Conservation (phyloP, 2,888 invertebrate genomes). For the Orthosia gracilis region DNA sequence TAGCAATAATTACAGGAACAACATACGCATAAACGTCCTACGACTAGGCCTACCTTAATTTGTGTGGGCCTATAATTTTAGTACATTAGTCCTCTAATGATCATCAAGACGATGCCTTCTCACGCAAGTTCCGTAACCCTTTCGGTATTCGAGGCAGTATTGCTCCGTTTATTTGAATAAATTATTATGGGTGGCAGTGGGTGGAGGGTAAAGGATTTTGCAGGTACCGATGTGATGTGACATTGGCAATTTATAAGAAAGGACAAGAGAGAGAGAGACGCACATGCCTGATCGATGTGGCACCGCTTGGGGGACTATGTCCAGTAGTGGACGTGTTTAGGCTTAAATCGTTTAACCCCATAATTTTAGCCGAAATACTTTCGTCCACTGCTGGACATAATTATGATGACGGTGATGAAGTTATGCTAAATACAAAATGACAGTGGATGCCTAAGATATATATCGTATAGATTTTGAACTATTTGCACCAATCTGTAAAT, state of each 20-base stretch:
- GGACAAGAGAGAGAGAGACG: no score
- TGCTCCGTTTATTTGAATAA: conserved; percentile 33
- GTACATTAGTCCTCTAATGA: conserved; percentile 56
- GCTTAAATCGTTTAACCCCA: no score
- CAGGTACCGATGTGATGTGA: background rate
- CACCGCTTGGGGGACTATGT: no score
- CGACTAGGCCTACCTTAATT: conserved; percentile 34
- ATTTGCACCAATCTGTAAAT: background rate
- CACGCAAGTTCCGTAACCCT: conserved; percentile 57
- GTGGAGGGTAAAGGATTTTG: conserved; percentile 8
- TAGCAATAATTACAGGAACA: conserved; percentile 40
- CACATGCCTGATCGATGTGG: no score
- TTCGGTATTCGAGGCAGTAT: conserved; percentile 32
- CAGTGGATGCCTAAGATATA: no score
- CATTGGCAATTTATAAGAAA: background rate
- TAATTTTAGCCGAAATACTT: no score
- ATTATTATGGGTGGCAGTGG: conserved; percentile 28
- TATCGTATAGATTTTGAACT: no score
- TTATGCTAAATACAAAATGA: no score
- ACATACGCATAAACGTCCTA: conserved; percentile 19
- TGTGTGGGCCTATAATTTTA: conserved; percentile 50
- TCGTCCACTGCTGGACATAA: no score
- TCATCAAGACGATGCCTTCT: conserved; percentile 49
- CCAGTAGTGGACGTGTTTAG: no score
- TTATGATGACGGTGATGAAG: no score